These are phyloP conservation scores for Crioceris asparagi DNA, from an alignment of 2,888 invertebrate species.

Conservation along the genomic window DNA sequence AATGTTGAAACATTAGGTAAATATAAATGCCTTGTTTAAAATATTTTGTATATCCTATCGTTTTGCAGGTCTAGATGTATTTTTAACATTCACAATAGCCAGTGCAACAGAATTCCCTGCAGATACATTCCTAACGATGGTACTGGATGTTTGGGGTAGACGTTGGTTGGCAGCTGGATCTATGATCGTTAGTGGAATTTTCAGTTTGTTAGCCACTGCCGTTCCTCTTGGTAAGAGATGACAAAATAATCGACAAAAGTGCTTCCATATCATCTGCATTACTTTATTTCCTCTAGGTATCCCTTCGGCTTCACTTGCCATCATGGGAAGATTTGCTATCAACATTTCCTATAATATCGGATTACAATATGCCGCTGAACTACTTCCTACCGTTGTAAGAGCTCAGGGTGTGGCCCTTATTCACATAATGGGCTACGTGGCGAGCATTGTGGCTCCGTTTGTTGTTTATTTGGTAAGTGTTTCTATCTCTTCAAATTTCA, in stretches of 20 bases:
- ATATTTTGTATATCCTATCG: no score
- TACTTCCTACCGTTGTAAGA: conserved; percentile 76
- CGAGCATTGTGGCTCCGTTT: conserved; percentile 73
- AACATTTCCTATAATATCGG: conserved; percentile 87
- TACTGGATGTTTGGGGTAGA: conserved; percentile 71
- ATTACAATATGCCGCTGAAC: conserved; percentile 78
- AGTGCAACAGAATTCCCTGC: conserved; percentile 77
- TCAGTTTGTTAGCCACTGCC: conserved; percentile 65
- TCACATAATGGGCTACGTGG: conserved; percentile 81
- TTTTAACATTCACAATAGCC: conserved; percentile 75
- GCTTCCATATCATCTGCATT: no score
- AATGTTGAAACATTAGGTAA: conserved; percentile 71
- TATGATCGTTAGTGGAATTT: conserved; percentile 69
- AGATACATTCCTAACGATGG: conserved; percentile 67
- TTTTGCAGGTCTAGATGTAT: conserved; percentile 66
- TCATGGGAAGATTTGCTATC: conserved; percentile 73
- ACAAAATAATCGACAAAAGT: background rate
- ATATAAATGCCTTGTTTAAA: background rate
- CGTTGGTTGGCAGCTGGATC: conserved; percentile 78
- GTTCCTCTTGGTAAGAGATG: conserved; percentile 54
- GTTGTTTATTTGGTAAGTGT: conserved; percentile 66
- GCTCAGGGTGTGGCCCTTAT: conserved; percentile 80
- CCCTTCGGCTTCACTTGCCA: conserved; percentile 66
- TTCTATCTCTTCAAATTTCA: background rate
- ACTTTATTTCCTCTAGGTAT: no score